Evolutionary conservation across 2,797 vertebrate genomes (phyloP).

Genomic region (Schizopygopsis pylzovi): DNA sequence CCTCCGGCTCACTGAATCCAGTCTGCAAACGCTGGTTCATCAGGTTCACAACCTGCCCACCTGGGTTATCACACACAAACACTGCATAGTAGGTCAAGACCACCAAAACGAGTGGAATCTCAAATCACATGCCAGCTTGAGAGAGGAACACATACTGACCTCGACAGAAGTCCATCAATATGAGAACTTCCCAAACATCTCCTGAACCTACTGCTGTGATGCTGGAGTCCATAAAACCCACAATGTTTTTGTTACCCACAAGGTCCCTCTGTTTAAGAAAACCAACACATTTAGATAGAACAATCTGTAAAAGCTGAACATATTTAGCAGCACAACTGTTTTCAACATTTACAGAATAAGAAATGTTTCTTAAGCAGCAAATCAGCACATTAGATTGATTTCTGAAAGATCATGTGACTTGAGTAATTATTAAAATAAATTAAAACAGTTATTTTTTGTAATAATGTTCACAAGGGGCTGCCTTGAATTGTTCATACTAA

Average conservation of each 20-base stretch:
- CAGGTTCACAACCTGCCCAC: conserved; percentile 96
- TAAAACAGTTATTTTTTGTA: neutral
- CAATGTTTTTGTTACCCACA: conserved; percentile 95
- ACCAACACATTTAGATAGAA: neutral
- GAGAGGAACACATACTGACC: conserved; percentile 76
- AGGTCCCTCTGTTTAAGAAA: conserved; percentile 86
- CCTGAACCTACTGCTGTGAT: conserved; percentile 91
- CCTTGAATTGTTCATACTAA: neutral
- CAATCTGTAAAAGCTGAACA: too few relatives aligned
- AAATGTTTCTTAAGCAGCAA: too few relatives aligned
- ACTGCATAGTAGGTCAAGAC: neutral
- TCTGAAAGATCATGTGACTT: neutral
- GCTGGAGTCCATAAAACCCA: conserved; percentile 96
- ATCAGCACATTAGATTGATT: neutral
- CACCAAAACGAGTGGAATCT: neutral
- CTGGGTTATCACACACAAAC: conserved; percentile 67
- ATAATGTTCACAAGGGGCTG: neutral
- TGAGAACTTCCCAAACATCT: conserved; percentile 97
- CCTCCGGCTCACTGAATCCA: conserved; percentile 92
- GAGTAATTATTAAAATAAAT: neutral
- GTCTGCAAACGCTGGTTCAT: conserved; percentile 98
- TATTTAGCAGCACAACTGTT: too few relatives aligned
- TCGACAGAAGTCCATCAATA: conserved; percentile 97
- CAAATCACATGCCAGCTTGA: neutral
- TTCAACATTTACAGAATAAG: too few relatives aligned